phyloP scores from a whole-genome alignment of 2,888 invertebrate genomes.

The Carpatolechia fugitivella region DNA sequence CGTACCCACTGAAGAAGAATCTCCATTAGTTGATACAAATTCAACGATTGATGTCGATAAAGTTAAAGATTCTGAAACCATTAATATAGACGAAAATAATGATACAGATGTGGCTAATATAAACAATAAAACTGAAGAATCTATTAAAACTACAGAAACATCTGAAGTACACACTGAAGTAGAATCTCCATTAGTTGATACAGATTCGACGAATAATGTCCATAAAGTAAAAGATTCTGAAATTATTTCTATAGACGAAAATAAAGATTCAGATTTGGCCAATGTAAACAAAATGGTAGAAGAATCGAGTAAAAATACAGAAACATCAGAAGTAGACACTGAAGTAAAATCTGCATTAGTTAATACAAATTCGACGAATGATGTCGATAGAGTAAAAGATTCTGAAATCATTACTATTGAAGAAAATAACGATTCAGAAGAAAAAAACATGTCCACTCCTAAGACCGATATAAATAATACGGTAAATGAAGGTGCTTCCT shows the following conservation, averaged over 20 bases:
- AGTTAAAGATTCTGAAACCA: neutral
- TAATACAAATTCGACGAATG: neutral
- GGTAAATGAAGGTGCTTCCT: conserved; percentile 8
- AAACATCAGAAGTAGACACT: neutral
- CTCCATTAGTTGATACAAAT: neutral
- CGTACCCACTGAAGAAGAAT: neutral
- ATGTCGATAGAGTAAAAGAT: neutral
- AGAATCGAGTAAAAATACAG: neutral
- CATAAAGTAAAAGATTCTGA: neutral
- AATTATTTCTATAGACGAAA: neutral
- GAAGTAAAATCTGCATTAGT: neutral
- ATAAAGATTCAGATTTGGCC: neutral
- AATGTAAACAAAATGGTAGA: too few species aligned
- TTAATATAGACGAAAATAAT: neutral
- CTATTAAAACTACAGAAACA: neutral
- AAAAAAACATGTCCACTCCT: too few species aligned
- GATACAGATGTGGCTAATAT: neutral
- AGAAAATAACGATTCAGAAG: neutral
- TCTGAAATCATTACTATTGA: conserved; percentile 4
- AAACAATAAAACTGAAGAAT: too few species aligned
- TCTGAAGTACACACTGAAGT: neutral
- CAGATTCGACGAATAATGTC: neutral
- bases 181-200: neutral
- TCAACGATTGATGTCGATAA: neutral
- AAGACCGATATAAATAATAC: neutral